Evolutionary conservation across 2,797 vertebrate species (phyloP).

Genomic region (Thripadectes ignobilis): DNA sequence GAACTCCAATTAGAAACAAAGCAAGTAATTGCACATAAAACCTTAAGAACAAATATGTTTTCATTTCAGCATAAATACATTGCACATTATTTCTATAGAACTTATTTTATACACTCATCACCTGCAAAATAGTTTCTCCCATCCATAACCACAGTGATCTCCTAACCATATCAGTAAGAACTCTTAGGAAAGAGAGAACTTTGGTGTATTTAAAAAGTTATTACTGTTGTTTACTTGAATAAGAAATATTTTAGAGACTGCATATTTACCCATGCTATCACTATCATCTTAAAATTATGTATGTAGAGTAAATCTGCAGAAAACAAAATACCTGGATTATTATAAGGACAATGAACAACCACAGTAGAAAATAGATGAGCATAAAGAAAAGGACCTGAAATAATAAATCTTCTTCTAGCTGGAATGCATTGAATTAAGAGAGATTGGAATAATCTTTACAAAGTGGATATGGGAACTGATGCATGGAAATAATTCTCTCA

Average conservation of each 20-base stretch:
- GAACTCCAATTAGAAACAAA: background rate
- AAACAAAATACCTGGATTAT: background rate
- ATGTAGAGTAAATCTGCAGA: background rate
- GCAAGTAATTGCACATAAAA: background rate
- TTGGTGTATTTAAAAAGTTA: background rate
- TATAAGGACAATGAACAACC: background rate
- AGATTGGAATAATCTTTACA: background rate
- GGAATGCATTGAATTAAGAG: background rate
- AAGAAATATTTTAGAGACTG: background rate
- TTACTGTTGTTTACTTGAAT: background rate
- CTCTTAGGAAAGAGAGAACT: background rate
- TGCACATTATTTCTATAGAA: background rate
- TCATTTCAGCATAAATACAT: background rate
- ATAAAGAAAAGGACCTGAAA: background rate
- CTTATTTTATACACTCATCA: background rate
- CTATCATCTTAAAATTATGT: background rate
- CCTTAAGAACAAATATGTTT: background rate
- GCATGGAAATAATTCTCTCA: background rate
- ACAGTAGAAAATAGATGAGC: background rate
- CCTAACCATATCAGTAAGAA: background rate
- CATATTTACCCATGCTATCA: background rate
- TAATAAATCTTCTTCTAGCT: background rate
- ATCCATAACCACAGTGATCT: background rate
- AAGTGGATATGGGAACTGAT: background rate
- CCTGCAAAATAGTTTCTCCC: background rate